Conservation (phyloP, 2,888 invertebrate species). For the Odontothrips loti region DNA sequence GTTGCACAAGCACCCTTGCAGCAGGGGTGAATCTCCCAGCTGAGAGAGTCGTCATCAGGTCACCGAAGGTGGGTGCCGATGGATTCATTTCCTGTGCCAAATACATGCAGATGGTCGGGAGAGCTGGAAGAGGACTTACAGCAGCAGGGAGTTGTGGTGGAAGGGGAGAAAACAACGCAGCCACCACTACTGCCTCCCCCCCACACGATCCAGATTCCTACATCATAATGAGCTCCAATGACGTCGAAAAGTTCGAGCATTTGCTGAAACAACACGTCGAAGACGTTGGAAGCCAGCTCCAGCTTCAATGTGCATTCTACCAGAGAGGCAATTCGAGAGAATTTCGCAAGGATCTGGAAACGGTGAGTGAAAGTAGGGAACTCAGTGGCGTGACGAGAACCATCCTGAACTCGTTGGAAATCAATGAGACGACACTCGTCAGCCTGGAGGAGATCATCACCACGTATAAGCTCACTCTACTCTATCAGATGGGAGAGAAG, state of each 20-base stretch:
- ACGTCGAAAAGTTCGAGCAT: not conserved
- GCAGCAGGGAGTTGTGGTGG: no score
- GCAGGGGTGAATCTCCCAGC: not conserved
- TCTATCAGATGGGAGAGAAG: not conserved
- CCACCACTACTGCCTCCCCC: no score
- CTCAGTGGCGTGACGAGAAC: not conserved
- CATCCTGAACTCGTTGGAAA: not conserved
- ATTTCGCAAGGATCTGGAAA: no score
- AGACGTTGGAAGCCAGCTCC: not conserved
- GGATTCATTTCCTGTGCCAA: not conserved
- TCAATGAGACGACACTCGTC: not conserved
- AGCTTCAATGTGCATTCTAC: no score
- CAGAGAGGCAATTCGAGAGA: no score
- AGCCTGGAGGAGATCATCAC: no score
- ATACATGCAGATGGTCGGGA: not conserved
- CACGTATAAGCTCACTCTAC: no score
- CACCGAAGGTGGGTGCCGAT: not conserved
- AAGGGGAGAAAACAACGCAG: no score
- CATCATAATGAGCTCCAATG: not conserved
- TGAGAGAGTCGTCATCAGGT: not conserved
- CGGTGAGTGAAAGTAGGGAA: no score
- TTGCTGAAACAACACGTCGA: not conserved
- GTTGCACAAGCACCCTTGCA: not conserved
- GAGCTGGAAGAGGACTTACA: not conserved
- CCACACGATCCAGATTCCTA: not conserved